A percentile compares a stretch with the other conserved stretches of the same genome.
These are phyloP conservation scores for Lateolabrax maculatus DNA, from an alignment of 2,797 vertebrate genomes.

Conservation along the genomic window DNA sequence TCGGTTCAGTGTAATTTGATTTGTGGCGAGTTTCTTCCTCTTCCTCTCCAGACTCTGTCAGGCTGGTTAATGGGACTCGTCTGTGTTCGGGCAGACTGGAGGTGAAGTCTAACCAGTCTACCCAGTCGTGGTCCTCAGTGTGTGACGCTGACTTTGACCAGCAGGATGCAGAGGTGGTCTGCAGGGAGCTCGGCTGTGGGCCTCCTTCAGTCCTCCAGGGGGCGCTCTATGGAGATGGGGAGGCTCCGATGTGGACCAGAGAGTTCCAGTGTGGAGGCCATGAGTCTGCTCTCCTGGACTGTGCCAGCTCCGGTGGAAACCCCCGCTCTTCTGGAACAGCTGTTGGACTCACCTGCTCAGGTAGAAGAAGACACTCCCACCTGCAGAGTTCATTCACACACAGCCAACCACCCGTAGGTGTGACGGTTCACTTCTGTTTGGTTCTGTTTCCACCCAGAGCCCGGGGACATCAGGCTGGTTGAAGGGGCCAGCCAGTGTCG, in stretches of 20 bases:
- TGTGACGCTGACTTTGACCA: slow-evolving; percentile 7
- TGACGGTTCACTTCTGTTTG: not conserved
- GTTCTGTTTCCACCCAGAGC: not conserved
- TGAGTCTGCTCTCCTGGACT: slow-evolving; percentile 38
- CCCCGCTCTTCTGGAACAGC: slow-evolving; percentile 17
- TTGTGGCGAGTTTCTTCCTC: no score
- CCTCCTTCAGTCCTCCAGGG: slow-evolving; percentile 3
- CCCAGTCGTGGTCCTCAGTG: slow-evolving; percentile 21
- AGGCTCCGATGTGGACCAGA: not conserved
- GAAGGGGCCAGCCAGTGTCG: not conserved
- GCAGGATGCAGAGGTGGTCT: slow-evolving; percentile 30
- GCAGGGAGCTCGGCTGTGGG: slow-evolving; percentile 36
- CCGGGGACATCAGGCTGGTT: not conserved
- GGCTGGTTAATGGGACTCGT: slow-evolving; percentile 8
- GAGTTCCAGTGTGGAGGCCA: slow-evolving; percentile 17
- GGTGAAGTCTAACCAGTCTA: slow-evolving; percentile 12
- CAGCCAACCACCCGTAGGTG: no score
- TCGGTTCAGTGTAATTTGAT: no score
- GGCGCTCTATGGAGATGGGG: not conserved
- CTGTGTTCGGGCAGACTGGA: slow-evolving; percentile 47
- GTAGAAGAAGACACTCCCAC: slow-evolving; percentile 5
- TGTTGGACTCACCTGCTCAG: slow-evolving; percentile 34
- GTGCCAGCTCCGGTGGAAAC: not conserved
- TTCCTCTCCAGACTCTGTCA: not conserved
- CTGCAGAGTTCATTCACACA: no score